Evolutionary conservation across 2,888 invertebrate genomes (phyloP).

Genomic region (Lamellibrachia columna): DNA sequence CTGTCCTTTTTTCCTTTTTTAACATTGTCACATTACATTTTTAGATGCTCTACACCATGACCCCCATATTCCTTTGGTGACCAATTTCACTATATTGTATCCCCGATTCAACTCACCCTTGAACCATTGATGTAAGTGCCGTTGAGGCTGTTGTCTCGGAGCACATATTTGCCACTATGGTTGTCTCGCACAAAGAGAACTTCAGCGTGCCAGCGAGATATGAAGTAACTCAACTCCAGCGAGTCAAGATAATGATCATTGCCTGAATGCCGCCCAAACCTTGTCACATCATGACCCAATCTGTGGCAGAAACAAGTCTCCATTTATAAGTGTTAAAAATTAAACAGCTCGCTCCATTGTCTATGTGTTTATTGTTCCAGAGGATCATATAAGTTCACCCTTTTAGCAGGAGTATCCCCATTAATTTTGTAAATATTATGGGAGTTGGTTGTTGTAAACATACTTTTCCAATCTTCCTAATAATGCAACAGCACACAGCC

Average conservation of each 20-base stretch:
- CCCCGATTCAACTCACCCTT: conserved; percentile 49
- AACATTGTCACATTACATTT: too few species aligned
- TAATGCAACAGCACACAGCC: too few species aligned
- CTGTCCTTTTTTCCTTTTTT: too few species aligned
- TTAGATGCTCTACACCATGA: too few species aligned
- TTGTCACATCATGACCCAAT: conserved; percentile 48
- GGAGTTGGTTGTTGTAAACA: too few species aligned
- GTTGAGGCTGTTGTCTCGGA: conserved; percentile 65
- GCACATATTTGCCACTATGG: conserved; percentile 54
- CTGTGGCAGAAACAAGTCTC: conserved; percentile 36
- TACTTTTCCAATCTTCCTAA: too few species aligned
- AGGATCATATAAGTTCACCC: too few species aligned
- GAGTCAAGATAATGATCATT: conserved; percentile 63
- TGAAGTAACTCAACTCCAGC: conserved; percentile 60
- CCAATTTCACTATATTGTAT: neutral
- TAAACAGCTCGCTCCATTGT: too few species aligned
- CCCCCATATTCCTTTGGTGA: too few species aligned
- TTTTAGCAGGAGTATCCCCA: too few species aligned
- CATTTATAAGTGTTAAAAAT: neutral
- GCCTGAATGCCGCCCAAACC: conserved; percentile 50
- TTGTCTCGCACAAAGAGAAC: conserved; percentile 54
- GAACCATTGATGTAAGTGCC: conserved; percentile 67
- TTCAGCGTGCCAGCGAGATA: conserved; percentile 65
- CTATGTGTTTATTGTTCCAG: too few species aligned
- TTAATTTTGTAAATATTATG: too few species aligned